phyloP scores from a whole-genome alignment of 2,888 invertebrate species.

The Chaitophorus viminalis region DNA sequence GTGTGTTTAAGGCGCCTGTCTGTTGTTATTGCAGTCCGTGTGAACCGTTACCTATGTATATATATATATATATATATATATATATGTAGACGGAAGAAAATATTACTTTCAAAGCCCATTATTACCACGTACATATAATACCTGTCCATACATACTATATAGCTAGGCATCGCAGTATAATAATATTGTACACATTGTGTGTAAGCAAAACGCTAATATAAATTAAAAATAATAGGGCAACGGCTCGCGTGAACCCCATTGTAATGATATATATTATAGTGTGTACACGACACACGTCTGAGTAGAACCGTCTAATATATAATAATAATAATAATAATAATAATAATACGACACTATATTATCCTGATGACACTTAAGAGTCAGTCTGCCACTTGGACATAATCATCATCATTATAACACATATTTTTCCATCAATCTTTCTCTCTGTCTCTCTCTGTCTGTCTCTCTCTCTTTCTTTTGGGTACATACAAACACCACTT shows the following conservation, averaged over 20 bases:
- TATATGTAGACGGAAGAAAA: neutral
- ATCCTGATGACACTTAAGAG: neutral
- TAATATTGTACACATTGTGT: neutral
- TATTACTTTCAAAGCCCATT: neutral
- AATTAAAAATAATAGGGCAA: neutral
- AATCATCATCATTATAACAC: conserved; percentile 26
- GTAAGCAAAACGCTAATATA: neutral
- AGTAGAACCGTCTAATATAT: neutral
- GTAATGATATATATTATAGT: neutral
- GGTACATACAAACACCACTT: no score
- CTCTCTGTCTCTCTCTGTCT: no score
- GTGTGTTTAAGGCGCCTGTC: neutral
- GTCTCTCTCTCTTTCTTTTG: neutral
- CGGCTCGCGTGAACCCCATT: conserved; percentile 7
- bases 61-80: neutral
- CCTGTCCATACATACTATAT: neutral
- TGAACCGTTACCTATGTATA: conserved; percentile 10
- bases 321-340: no score
- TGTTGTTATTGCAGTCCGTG: neutral
- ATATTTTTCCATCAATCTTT: neutral
- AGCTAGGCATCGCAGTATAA: no score
- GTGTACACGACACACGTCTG: no score
- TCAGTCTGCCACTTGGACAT: conserved; percentile 22
- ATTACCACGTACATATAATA: neutral
- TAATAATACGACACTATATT: neutral